Conservation (phyloP, 2,888 invertebrate species). For the Dendrolimus pini region DNA sequence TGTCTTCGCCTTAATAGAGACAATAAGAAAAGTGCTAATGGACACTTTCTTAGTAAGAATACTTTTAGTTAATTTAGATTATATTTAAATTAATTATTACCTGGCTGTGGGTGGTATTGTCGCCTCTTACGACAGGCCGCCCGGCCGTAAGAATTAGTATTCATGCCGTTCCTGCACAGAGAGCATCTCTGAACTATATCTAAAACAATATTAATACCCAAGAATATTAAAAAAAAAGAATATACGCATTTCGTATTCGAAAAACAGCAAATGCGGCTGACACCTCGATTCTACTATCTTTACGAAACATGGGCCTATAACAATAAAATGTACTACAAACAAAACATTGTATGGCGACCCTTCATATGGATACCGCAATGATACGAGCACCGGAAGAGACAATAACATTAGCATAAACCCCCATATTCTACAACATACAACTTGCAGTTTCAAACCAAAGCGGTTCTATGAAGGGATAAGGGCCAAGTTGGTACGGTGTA, state of each 20-base stretch:
- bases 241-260: background rate
- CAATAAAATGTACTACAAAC: slow-evolving; percentile 22
- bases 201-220: too few species aligned
- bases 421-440: slow-evolving; percentile 8
- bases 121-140: too few species aligned
- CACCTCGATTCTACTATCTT: background rate
- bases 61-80: too few species aligned
- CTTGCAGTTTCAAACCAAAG: background rate
- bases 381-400: background rate
- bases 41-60: too few species aligned
- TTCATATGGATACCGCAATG: background rate
- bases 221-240: too few species aligned
- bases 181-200: too few species aligned
- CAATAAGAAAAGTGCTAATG: too few species aligned
- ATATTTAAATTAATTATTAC: too few species aligned
- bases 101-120: too few species aligned
- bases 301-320: slow-evolving; percentile 7
- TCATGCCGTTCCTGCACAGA: too few species aligned
- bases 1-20: too few species aligned
- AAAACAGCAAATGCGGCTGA: background rate
- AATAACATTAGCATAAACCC: background rate
- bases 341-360: slow-evolving; percentile 17
- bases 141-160: too few species aligned
- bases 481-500: background rate
- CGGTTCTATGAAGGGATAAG: background rate